Percentiles rank a stretch among this genome's conserved stretches.
phyloP scores from a whole-genome alignment of 2,888 invertebrate species.

The Agrilus cyanescens region DNA sequence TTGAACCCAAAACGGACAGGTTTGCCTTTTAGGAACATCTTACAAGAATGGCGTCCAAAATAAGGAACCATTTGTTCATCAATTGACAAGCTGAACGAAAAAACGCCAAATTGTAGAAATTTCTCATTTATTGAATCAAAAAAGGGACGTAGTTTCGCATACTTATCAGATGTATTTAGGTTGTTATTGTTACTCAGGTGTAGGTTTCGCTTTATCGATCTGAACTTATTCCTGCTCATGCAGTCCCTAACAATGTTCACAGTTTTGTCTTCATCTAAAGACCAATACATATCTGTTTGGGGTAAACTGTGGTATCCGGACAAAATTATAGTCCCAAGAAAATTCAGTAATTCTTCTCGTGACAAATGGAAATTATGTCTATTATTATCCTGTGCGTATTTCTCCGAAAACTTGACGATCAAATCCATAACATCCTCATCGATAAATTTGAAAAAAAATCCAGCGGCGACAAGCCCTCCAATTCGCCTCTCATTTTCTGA shows the following conservation, averaged over 20 bases:
- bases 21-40: conserved; percentile 20
- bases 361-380: too few species aligned
- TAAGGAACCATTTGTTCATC: too few species aligned
- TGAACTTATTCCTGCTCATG: conserved; percentile 12
- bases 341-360: too few species aligned
- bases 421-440: too few species aligned
- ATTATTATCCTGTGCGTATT: too few species aligned
- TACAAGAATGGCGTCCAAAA: too few species aligned
- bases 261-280: conserved; percentile 7
- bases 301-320: conserved; percentile 6
- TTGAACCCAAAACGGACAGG: conserved; percentile 22
- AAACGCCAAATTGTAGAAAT: conserved; percentile 16
- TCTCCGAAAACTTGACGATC: too few species aligned
- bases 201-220: conserved; percentile 14
- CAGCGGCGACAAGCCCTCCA: too few species aligned
- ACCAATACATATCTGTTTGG: conserved; percentile 6
- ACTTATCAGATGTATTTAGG: conserved; percentile 16
- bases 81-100: too few species aligned
- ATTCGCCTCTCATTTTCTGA: too few species aligned
- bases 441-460: too few species aligned
- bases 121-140: conserved; percentile 15
- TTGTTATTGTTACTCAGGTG: conserved; percentile 16
- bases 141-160: conserved; percentile 17
- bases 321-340: too few species aligned
- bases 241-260: conserved; percentile 9